phyloP scores from a whole-genome alignment of 2,113 vertebrate genomes.

The Leptodactylus fuscus region DNA sequence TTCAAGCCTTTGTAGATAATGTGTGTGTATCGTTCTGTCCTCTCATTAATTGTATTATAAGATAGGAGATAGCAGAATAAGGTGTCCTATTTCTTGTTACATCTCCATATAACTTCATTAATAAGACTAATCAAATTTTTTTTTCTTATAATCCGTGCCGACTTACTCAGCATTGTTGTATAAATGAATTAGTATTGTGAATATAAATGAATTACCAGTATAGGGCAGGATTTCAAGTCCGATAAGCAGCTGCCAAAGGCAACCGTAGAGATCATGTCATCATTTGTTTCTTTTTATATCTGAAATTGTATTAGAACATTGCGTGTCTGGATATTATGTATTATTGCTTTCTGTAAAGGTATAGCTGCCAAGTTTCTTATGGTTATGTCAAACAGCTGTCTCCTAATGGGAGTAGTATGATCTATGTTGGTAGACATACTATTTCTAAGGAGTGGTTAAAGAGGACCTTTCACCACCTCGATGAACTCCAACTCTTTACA shows the following conservation, averaged over 20 bases:
- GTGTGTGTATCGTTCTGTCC: slow-evolving; percentile 35
- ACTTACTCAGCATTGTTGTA: slow-evolving; percentile 29
- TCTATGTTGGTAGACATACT: neutral
- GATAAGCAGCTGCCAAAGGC: slow-evolving; percentile 24
- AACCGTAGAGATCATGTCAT: slow-evolving; percentile 11
- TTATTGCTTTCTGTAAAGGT: neutral
- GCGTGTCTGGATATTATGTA: neutral
- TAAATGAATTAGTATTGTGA: slow-evolving; percentile 28
- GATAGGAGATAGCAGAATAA: slow-evolving; percentile 35
- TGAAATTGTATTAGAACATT: neutral
- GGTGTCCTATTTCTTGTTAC: slow-evolving; percentile 37
- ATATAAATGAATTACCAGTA: slow-evolving; percentile 27
- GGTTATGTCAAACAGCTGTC: neutral
- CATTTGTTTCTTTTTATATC: neutral
- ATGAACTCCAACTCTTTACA: too few relatives aligned
- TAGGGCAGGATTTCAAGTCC: neutral
- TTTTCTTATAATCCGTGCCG: neutral
- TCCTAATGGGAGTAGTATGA: neutral
- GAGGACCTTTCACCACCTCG: too few relatives aligned
- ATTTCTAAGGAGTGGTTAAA: neutral
- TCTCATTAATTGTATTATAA: slow-evolving; percentile 38
- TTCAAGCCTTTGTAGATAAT: neutral
- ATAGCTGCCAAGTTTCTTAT: neutral
- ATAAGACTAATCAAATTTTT: slow-evolving; percentile 36
- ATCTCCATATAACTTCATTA: slow-evolving; percentile 35